phyloP scores from a whole-genome alignment of 2,888 invertebrate genomes.

The Melieria omissa region DNA sequence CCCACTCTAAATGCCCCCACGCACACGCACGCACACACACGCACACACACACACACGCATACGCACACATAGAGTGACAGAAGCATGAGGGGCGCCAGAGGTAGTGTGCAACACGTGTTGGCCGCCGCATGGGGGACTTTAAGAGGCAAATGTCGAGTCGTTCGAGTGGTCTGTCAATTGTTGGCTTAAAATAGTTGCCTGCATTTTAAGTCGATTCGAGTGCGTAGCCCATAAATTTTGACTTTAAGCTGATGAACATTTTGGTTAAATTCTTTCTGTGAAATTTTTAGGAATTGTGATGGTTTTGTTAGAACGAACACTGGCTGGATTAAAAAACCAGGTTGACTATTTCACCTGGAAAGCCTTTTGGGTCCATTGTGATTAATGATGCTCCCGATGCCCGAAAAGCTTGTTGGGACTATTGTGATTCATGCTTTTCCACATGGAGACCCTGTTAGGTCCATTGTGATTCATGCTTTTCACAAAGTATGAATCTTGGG shows the following conservation, averaged over 20 bases:
- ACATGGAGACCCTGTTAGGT: no score
- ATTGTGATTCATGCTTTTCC: no score
- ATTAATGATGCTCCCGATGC: no score
- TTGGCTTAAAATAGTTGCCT: not conserved
- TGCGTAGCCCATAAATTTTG: not conserved
- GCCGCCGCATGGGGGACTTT: not conserved
- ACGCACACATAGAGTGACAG: not conserved
- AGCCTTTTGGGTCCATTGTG: no score
- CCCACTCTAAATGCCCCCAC: not conserved
- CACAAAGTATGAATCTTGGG: no score
- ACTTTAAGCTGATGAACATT: not conserved
- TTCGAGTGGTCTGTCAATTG: not conserved
- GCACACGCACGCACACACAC: constrained; percentile 9
- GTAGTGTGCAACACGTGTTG: not conserved
- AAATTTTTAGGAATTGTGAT: not conserved
- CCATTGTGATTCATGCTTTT: no score
- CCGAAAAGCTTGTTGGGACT: no score
- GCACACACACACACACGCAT: not conserved
- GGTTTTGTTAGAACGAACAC: no score
- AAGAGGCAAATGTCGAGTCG: not conserved
- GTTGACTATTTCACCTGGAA: no score
- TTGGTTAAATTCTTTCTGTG: not conserved
- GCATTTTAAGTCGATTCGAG: not conserved
- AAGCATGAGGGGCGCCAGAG: no score
- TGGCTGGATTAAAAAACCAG: no score